Evolutionary conservation across 2,113 vertebrate genomes (phyloP).

Genomic region (Phoenicopterus ruber): DNA sequence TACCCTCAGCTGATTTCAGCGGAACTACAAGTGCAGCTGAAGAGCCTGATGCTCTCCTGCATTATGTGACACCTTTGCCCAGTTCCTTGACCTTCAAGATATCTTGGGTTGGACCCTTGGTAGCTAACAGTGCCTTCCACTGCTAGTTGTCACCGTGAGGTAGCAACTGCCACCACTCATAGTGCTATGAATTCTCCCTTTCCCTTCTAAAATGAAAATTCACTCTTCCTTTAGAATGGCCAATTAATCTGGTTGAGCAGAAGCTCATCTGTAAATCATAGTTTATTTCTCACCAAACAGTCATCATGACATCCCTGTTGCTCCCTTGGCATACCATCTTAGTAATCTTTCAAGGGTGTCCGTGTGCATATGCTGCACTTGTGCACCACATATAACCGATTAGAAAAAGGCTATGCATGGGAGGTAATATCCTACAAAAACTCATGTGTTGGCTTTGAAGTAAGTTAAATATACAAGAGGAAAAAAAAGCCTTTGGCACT

Average conservation of each 20-base stretch:
- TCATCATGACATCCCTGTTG: background rate
- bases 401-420: background rate
- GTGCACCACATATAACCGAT: background rate
- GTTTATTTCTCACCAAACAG: background rate
- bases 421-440: background rate
- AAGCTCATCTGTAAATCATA: background rate
- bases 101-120: background rate
- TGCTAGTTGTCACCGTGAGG: background rate
- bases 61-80: background rate
- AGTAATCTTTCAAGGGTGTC: background rate
- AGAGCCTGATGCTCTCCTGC: background rate
- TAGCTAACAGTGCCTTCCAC: background rate
- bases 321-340: background rate
- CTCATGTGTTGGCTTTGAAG: background rate
- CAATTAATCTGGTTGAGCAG: background rate
- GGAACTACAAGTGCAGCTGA: background rate
- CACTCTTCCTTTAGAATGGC: background rate
- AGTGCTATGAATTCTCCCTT: background rate
- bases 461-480: background rate
- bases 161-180: background rate
- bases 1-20: slow-evolving; percentile 20
- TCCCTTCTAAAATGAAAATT: background rate
- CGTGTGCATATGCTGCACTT: background rate
- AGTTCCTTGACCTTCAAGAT: background rate
- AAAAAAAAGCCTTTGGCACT: slow-evolving; percentile 10